Percentiles rank a stretch among this genome's conserved stretches.
Conservation (phyloP, 1,140 invertebrate species). For the Euschistus heros region DNA sequence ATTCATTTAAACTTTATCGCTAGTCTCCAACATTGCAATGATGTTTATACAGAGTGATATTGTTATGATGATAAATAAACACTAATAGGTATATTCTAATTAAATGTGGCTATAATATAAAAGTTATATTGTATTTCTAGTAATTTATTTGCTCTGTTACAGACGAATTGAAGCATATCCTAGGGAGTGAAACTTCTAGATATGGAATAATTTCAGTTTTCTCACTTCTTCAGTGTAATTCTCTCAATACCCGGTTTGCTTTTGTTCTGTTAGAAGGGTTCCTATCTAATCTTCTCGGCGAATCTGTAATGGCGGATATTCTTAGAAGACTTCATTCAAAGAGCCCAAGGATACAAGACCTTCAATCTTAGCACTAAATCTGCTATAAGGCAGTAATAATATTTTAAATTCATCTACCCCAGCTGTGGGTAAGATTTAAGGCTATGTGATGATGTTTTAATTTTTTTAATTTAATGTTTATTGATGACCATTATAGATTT, state of each 20-base stretch:
- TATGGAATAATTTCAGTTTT: slow-evolving; percentile 80
- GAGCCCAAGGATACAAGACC: slow-evolving; percentile 10
- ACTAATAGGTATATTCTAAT: not conserved
- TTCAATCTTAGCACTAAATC: not conserved
- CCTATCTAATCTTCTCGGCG: slow-evolving; percentile 53
- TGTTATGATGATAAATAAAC: not conserved
- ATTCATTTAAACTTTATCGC: no score
- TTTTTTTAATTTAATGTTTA: no score
- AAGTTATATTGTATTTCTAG: not conserved
- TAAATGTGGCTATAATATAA: not conserved
- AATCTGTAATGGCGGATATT: not conserved
- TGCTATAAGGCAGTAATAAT: no score
- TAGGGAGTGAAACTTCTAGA: slow-evolving; percentile 80
- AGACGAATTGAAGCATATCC: slow-evolving; percentile 84
- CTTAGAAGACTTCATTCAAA: slow-evolving; percentile 19
- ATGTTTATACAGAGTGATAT: not conserved
- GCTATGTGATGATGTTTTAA: no score
- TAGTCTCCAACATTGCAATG: not conserved
- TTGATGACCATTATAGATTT: no score
- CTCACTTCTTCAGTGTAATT: slow-evolving; percentile 73
- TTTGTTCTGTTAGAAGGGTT: slow-evolving; percentile 81
- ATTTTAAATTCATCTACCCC: no score
- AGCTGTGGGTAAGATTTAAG: no score
- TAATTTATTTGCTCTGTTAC: slow-evolving; percentile 34
- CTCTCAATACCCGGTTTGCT: slow-evolving; percentile 73